These are phyloP conservation scores for Rhyzopertha dominica DNA, from an alignment of 1,140 invertebrate species.

Conservation along the genomic window DNA sequence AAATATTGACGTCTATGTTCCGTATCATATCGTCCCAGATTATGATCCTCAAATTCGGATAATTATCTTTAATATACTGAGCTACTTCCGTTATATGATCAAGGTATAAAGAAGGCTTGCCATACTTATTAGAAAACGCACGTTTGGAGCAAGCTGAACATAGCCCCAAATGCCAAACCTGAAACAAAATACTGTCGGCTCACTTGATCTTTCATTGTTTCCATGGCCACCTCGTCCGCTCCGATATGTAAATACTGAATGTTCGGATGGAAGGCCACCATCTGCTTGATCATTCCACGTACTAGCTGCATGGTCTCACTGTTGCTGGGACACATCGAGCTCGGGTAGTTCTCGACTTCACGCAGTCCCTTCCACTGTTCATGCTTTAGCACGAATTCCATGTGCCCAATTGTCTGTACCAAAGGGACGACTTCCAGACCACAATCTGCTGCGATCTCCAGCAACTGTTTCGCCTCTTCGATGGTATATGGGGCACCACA, in stretches of 20 bases:
- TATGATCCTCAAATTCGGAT: constrained; percentile 64
- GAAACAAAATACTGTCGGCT: constrained; percentile 7
- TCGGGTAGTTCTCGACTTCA: constrained; percentile 70
- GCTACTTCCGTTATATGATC: constrained; percentile 63
- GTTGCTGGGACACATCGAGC: constrained; percentile 76
- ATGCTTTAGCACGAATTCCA: constrained; percentile 85
- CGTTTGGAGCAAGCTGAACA: constrained; percentile 29
- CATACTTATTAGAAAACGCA: constrained; percentile 25
- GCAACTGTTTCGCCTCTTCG: constrained; percentile 46
- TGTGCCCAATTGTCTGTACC: constrained; percentile 91
- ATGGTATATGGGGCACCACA: constrained; percentile 47
- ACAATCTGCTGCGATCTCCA: constrained; percentile 42
- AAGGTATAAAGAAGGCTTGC: constrained; percentile 56
- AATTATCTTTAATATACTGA: constrained; percentile 58
- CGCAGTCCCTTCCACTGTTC: constrained; percentile 68
- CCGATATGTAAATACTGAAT: constrained; percentile 73
- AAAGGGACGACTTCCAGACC: constrained; percentile 67
- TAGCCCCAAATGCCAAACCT: constrained; percentile 37
- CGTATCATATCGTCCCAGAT: constrained; percentile 95
- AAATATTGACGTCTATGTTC: constrained; percentile 48
- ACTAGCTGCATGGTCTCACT: constrained; percentile 66
- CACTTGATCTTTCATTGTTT: neutral
- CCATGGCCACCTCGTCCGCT: constrained; percentile 64
- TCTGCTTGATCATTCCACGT: constrained; percentile 77
- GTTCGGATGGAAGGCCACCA: constrained; percentile 53